phyloP scores from a whole-genome alignment of 2,113 vertebrate genomes.

The Neoarius graeffei region DNA sequence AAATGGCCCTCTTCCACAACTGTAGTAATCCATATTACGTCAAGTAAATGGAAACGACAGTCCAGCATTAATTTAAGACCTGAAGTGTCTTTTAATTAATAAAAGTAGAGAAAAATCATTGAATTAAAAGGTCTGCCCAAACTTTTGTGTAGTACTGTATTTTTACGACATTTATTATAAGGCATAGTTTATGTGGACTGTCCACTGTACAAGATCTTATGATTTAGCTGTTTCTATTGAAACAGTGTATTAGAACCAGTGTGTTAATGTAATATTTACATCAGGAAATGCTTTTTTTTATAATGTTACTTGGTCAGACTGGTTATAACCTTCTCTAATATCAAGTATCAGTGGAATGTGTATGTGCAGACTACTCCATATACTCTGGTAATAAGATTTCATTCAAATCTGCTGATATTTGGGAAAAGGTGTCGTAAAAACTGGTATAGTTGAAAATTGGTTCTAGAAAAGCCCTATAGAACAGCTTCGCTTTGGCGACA shows the following conservation, averaged over 20 bases:
- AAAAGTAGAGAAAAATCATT: too few relatives aligned
- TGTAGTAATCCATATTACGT: too few relatives aligned
- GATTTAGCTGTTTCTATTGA: background rate
- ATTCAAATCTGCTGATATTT: background rate
- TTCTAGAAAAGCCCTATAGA: background rate
- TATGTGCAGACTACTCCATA: background rate
- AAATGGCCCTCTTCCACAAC: too few relatives aligned
- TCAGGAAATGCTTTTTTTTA: background rate
- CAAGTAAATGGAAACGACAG: too few relatives aligned
- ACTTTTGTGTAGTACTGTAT: too few relatives aligned
- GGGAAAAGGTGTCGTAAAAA: background rate
- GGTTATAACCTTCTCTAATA: background rate
- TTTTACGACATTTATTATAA: background rate
- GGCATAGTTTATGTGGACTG: background rate
- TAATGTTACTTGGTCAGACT: background rate
- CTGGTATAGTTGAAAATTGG: background rate
- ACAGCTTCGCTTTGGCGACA: slow-evolving; percentile 3
- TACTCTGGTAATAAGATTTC: background rate
- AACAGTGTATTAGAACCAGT: background rate
- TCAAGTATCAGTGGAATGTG: background rate
- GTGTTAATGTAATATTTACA: background rate
- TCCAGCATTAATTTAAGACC: too few relatives aligned
- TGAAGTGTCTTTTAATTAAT: too few relatives aligned
- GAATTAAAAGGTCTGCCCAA: too few relatives aligned
- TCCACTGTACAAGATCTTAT: background rate